Base-by-base conservation (phyloP, 2,888 invertebrate species). In the Tricholauxania praeusta region DNA sequence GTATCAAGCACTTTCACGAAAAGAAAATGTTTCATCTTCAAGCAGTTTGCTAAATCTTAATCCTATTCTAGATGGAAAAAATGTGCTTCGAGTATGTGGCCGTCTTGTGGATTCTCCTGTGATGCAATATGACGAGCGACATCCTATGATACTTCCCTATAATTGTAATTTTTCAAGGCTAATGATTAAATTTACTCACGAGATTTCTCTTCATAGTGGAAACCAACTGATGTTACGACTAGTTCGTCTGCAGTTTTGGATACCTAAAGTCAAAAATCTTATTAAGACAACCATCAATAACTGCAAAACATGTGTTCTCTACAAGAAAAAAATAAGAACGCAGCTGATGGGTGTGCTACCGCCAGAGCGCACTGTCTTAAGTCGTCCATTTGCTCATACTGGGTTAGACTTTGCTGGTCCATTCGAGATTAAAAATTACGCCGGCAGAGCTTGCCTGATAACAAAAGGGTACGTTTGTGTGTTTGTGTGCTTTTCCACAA, bases 41-140 rank as follows among this genome's bases (percentile, higher is more conserved):
- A 39, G 59, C 51, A 39, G 22, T n/a, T 17, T 53, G 14, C 49
- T 70, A 10, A 70, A 19, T 19, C n/a, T 63, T 7, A 70, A 70
- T 62, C 70, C 63, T 12, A 51, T 70, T 32, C 8, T 70, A 3
- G 70, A 70, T 12, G 12, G 32, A 2, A 47, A 60, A 15, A 39
- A 39, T 4, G 19, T 70, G 14, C 47, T 70, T 15, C 32, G 70
- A 2, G n/a, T 53, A 12, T 53, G 70, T 28, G 66, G 66, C 7
- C 22, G 53, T n/a, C 8, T 55, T 19, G 22, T 28, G 10, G 19
- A 5, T 3, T 66, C 52, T 17, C 12, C 53, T 6, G 55, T 14
- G 2, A 14, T 66, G 14, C 14, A 12, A 12, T 66, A 32, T 28
- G 39, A n/a, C n/a, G n/a, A n/a, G 39, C 15, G 53, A 39, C 66